Evolutionary conservation across 2,888 invertebrate genomes (phyloP), one percentile per base, ranked within the genome.

Genomic region (Ennomos quercinarius): DNA sequence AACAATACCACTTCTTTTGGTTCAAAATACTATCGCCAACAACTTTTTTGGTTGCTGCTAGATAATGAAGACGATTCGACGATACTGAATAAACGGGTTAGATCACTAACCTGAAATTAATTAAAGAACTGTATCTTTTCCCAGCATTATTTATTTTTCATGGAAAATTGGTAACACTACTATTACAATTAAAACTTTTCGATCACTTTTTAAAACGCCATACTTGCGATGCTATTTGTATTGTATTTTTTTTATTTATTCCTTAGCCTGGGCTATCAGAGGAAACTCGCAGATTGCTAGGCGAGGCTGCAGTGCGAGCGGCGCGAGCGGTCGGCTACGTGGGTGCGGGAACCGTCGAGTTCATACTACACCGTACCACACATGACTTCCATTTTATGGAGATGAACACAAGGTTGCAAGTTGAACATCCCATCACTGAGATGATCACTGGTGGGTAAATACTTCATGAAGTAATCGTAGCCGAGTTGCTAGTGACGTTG

Each of bases 361-460:
- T 99, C 83, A 99, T 99, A 69, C 94, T 99, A 83, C 99, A 99
- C 82, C 94, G 96, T 53, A 91, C 94, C 54, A 95, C 96, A 44
- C 95, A 97, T 67, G 95, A 96, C 63, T 99, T 99, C 84, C 98
- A 98, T 90, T 99, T 99, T 83, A 99, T 99, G 99, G 99, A 99
- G 93, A 99, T 99, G 99, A 99, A 99, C 87, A 99, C 99, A 0
- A 93, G 99, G 41, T 91, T 98, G 36, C 98, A 98, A 86, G 98
- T 99, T 0, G 99, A 99, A 81, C 99, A 99, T 93, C 98, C 99
- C 0, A 96, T 99, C 59, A 98, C 99, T 0, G 99, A 99, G 92
- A 99, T 99, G 96, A 97, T 99, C 44, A 99, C 99, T 40, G 97
- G 96, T 88, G 53, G 64, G 49, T 59, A 27, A 0, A 27, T 27